phyloP scores from a whole-genome alignment of 1,140 invertebrate species.

The Caligus rogercresseyi region DNA sequence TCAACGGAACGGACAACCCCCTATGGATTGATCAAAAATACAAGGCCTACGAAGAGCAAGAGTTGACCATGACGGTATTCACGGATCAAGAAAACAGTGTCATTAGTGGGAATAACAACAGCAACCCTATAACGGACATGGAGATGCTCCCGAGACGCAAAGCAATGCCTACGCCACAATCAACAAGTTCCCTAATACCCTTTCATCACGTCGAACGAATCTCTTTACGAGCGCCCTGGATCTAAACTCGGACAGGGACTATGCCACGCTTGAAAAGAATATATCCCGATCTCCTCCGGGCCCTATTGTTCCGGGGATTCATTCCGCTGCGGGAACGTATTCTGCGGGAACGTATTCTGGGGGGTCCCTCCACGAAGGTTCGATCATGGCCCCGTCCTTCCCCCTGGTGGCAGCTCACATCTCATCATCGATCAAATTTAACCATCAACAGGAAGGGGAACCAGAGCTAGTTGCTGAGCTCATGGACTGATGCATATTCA shows the following conservation, averaged over 20 bases:
- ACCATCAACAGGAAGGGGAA: slow-evolving; percentile 12
- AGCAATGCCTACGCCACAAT: slow-evolving; percentile 69
- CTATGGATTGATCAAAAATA: slow-evolving; percentile 62
- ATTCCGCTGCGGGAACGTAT: background rate
- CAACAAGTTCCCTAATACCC: slow-evolving; percentile 41
- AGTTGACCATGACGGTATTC: slow-evolving; percentile 78
- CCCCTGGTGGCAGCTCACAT: background rate
- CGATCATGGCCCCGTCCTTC: background rate
- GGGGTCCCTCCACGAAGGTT: background rate
- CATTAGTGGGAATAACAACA: slow-evolving; percentile 30
- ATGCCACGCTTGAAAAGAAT: slow-evolving; percentile 16
- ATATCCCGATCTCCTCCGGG: slow-evolving; percentile 5
- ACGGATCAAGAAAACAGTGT: slow-evolving; percentile 46
- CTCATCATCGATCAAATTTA: slow-evolving; percentile 7
- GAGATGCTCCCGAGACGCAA: slow-evolving; percentile 22
- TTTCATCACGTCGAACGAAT: slow-evolving; percentile 30
- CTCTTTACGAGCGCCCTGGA: slow-evolving; percentile 8
- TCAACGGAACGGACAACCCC: slow-evolving; percentile 67
- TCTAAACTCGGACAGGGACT: slow-evolving; percentile 9
- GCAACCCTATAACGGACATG: slow-evolving; percentile 12
- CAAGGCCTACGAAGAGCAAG: slow-evolving; percentile 76
- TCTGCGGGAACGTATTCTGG: too few species aligned
- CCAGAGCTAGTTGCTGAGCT: slow-evolving; percentile 14
- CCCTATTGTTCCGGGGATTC: slow-evolving; percentile 17
- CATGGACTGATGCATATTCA: background rate